These are phyloP conservation scores for Myotis lucifugus DNA, from an alignment of 2,113 vertebrate species.

Conservation along the genomic window DNA sequence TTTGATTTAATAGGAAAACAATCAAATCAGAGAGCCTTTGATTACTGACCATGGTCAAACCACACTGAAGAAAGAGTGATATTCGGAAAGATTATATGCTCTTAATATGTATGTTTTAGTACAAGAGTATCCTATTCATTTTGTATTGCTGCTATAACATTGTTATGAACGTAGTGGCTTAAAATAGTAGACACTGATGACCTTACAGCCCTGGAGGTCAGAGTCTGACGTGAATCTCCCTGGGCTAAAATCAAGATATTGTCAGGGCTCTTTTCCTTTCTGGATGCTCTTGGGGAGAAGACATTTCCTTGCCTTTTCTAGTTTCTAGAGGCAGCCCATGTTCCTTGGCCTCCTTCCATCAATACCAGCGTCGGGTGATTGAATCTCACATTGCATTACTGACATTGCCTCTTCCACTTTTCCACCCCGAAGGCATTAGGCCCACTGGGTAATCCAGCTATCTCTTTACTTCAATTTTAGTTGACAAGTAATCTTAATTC, in stretches of 20 bases:
- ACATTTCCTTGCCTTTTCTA: neutral
- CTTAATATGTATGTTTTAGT: neutral
- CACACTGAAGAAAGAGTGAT: neutral
- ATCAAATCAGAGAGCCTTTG: neutral
- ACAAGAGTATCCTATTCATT: neutral
- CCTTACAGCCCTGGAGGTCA: neutral
- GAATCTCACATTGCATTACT: neutral
- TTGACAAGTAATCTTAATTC: neutral
- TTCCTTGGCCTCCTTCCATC: neutral
- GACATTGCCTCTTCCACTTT: neutral
- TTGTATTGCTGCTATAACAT: neutral
- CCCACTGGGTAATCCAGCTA: neutral
- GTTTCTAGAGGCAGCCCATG: neutral
- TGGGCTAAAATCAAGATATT: neutral
- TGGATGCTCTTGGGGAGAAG: neutral
- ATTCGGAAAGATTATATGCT: neutral
- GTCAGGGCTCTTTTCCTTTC: neutral
- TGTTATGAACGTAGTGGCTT: neutral
- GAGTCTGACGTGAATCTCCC: neutral
- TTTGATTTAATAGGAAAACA: neutral
- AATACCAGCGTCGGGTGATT: accelerated
- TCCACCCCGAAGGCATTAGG: neutral
- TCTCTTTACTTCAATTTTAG: neutral
- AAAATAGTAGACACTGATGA: neutral
- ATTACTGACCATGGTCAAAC: neutral